Evolutionary conservation across 2,113 vertebrate genomes (phyloP).

Genomic region (Lasiurus cinereus): DNA sequence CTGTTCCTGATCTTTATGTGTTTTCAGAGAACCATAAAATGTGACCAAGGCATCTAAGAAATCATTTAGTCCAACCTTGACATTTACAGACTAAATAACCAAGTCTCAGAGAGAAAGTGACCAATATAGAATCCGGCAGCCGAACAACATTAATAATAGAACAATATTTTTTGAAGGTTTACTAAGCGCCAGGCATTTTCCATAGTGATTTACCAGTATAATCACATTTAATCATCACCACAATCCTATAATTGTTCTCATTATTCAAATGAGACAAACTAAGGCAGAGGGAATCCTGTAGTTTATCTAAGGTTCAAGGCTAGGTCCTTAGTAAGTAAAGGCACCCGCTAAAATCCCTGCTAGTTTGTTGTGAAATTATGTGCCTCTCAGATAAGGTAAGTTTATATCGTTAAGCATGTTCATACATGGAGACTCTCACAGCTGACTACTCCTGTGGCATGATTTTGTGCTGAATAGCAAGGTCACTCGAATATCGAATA

Average conservation of each 20-base stretch:
- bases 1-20: background rate
- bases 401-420: background rate
- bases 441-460: background rate
- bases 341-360: background rate
- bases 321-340: background rate
- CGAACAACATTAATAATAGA: background rate
- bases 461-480: background rate
- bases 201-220: background rate
- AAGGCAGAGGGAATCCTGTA: background rate
- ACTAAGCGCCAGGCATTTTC: background rate
- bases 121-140: too few relatives aligned
- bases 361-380: background rate
- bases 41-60: background rate
- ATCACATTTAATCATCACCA: background rate
- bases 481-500: background rate
- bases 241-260: background rate
- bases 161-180: background rate
- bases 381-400: background rate
- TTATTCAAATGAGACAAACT: background rate
- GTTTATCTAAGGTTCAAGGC: background rate
- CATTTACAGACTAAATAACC: background rate
- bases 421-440: background rate
- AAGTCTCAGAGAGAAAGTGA: background rate
- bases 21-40: constrained; percentile 12
- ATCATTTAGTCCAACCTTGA: background rate